phyloP scores from a whole-genome alignment of 92 coral and sea anemone species.

The Micromussa lordhowensis region DNA sequence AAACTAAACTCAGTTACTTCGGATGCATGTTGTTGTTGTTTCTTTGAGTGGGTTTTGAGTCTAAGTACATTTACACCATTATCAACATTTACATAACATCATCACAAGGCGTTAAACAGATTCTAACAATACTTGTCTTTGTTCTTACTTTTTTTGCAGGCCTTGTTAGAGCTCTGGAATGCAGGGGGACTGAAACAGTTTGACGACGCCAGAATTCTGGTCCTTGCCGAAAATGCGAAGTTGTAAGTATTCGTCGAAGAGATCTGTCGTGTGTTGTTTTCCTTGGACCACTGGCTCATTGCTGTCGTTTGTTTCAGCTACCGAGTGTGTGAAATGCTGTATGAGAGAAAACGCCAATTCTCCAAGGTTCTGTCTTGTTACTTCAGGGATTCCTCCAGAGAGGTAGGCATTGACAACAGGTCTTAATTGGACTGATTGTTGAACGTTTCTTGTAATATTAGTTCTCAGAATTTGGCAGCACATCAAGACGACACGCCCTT shows the following conservation, averaged over 20 bases:
- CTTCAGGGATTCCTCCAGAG: slow-evolving; percentile 86
- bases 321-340: slow-evolving; percentile 96
- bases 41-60: no score
- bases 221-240: slow-evolving; percentile 95
- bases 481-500: no score
- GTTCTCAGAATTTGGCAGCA: no score
- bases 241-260: slow-evolving; percentile 68
- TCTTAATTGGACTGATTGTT: neutral
- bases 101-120: no score
- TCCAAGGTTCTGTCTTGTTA: slow-evolving; percentile 91
- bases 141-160: slow-evolving; percentile 45
- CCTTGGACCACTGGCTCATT: neutral
- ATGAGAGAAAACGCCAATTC: slow-evolving; percentile 89
- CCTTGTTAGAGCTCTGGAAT: slow-evolving; percentile 84
- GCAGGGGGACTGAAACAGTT: slow-evolving; percentile 97
- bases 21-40: no score
- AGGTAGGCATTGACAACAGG: slow-evolving; percentile 55
- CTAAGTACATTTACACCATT: no score
- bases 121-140: neutral
- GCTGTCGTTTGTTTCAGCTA: slow-evolving; percentile 61
- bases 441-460: no score
- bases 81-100: no score
- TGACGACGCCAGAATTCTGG: slow-evolving; percentile 92
- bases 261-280: neutral
- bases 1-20: no score